A percentile compares a stretch with the other conserved stretches of the same genome.
These are phyloP conservation scores for Drosophila grimshawi DNA, from an alignment of 1,140 invertebrate genomes.

Conservation along the genomic window DNA sequence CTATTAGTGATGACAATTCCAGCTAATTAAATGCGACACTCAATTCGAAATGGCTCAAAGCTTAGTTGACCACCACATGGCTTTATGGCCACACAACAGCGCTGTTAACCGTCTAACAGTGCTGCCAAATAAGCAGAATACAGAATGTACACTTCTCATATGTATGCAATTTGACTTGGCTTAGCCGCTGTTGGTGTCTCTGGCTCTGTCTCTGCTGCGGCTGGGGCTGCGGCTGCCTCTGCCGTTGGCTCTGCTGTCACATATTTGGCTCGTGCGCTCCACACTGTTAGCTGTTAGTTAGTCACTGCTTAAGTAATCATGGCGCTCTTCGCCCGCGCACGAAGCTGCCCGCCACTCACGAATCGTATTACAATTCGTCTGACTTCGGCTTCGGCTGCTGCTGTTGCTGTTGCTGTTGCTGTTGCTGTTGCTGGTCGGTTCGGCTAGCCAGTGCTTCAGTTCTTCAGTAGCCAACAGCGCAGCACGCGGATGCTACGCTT, in stretches of 20 bases:
- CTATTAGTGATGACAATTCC: slow-evolving; percentile 29
- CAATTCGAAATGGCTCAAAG: slow-evolving; percentile 22
- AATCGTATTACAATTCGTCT: slow-evolving; percentile 53
- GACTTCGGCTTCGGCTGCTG: slow-evolving; percentile 46
- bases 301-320: slow-evolving; percentile 65
- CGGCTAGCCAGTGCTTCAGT: slow-evolving; percentile 63
- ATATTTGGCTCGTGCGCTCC: slow-evolving; percentile 50
- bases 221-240: slow-evolving; percentile 1
- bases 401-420: slow-evolving; percentile 27
- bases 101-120: slow-evolving; percentile 35
- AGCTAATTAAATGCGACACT: slow-evolving; percentile 62
- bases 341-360: slow-evolving; percentile 46
- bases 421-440: slow-evolving; percentile 26
- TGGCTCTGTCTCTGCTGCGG: not conserved
- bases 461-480: slow-evolving; percentile 72
- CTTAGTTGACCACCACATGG: slow-evolving; percentile 56
- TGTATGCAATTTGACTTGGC: slow-evolving; percentile 18
- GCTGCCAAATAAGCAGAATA: slow-evolving; percentile 7
- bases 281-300: slow-evolving; percentile 49
- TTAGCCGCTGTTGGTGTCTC: slow-evolving; percentile 4
- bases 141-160: not conserved
- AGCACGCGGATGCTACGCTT: slow-evolving; percentile 77
- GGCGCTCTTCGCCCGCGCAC: slow-evolving; percentile 50
- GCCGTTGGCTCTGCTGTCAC: not conserved
- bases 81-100: slow-evolving; percentile 19